Base-by-base conservation (phyloP, 2,888 invertebrate genomes). In the Taenaris catops region DNA sequence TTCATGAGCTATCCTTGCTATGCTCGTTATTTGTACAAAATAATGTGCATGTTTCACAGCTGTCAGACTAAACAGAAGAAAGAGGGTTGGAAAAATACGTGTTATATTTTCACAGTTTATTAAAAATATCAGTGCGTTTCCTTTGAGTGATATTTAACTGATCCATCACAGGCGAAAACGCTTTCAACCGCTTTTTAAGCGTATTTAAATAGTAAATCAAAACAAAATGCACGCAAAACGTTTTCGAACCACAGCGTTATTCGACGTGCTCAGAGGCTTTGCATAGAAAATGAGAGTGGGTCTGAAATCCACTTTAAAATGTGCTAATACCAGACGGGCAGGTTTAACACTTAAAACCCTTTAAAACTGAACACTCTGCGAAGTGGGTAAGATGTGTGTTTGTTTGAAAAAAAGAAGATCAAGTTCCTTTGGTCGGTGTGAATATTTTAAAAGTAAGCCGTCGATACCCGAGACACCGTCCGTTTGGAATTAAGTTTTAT, bases 211-310 rank as follows among this genome's bases (percentile, higher is more conserved):
- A 32, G 12, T 29, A 6, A 33, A 27, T 10, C 26, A 18, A 12
- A 38, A 19, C 24, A 27, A 27, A 19, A 27, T 25, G 17, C 20
- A 9, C 10, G 8, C 11, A 23, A 18, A 35, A 25, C 16, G 39
- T 31, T 38, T 46, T 42, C 35, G 39, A 40, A 40, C 49, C 45
- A 32, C 55, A 59, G 57, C 37, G 3, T 26, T 34, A 44, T 35
- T 38, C 31, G 38, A 27, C 33, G 35, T 53, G 59, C 60, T 61
- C 58, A 53, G 58, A 53, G 63, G 72, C 70, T 76, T 76, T 74
- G 65, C 74, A 76, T 74, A 57, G 62, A 58, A 66, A 72, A 76
- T 73, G 72, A 68, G 72, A 60, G 53, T 50, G 49, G 49, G 51
- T 49, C 53, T 63, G 58, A 65, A 67, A 59, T 53, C 57, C 58